Evolutionary conservation across 2,797 vertebrate species (phyloP).

Genomic region (Spheniscus humboldti): DNA sequence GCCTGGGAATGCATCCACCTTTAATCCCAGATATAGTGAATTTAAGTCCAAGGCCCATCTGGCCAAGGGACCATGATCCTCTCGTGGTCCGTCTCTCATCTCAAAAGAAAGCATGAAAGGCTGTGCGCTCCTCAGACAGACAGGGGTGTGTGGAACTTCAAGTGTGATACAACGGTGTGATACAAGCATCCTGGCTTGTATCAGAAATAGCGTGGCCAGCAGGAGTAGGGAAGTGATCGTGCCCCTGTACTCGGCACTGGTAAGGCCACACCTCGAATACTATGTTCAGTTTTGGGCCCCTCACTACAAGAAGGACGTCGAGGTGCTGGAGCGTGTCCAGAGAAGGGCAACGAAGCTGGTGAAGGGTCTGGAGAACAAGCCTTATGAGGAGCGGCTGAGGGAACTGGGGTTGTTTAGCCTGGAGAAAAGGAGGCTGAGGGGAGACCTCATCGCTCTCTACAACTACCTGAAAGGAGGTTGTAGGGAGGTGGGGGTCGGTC

Average conservation of each 20-base stretch:
- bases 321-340: neutral
- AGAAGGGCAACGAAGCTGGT: neutral
- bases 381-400: neutral
- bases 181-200: neutral
- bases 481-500: neutral
- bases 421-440: neutral
- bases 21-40: neutral
- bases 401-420: neutral
- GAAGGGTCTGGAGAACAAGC: neutral
- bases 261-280: neutral
- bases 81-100: neutral
- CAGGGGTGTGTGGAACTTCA: neutral
- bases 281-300: neutral
- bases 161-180: neutral
- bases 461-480: neutral
- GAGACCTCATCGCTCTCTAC: neutral
- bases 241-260: fast-evolving
- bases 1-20: neutral
- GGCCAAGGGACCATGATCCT: neutral
- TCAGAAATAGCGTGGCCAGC: neutral
- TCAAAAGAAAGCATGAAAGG: neutral
- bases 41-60: neutral
- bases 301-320: neutral
- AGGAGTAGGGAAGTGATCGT: neutral
- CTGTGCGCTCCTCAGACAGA: neutral